Evolutionary conservation across 2,797 vertebrate genomes (phyloP).

Genomic region (Myotis planiceps): DNA sequence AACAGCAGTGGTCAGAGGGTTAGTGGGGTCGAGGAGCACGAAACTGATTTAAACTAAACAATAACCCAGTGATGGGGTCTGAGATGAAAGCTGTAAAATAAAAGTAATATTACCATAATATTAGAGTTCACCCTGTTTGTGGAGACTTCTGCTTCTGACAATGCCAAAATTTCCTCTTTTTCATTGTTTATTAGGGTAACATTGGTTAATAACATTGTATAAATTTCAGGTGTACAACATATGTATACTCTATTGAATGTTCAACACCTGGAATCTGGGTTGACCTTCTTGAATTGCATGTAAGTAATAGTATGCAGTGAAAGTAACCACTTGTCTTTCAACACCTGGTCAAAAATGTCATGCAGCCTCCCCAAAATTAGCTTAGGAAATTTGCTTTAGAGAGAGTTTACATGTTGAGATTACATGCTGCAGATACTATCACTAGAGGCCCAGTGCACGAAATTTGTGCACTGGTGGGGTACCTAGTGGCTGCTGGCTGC

Average conservation of each 20-base stretch:
- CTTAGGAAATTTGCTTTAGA: too few relatives aligned
- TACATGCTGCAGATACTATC: too few relatives aligned
- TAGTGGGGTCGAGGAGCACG: too few relatives aligned
- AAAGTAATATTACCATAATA: background rate
- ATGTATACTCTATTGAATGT: background rate
- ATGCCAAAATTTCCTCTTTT: background rate
- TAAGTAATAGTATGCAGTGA: too few relatives aligned
- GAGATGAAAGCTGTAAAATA: background rate
- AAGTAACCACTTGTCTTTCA: too few relatives aligned
- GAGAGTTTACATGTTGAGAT: too few relatives aligned
- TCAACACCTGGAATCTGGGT: background rate
- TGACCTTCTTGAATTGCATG: too few relatives aligned
- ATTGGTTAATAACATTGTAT: background rate
- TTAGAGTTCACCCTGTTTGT: background rate
- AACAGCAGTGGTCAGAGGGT: background rate
- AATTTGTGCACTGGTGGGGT: too few relatives aligned
- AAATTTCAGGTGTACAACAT: background rate
- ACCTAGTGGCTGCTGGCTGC: too few relatives aligned
- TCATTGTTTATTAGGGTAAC: background rate
- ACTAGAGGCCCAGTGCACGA: too few relatives aligned
- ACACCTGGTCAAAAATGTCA: too few relatives aligned
- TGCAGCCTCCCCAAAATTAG: too few relatives aligned
- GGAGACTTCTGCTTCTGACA: background rate
- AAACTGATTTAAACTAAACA: background rate
- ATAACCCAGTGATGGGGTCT: background rate